These are phyloP conservation scores for Microcebus ravelobensis DNA, from an alignment of 2,113 vertebrate species.

Conservation along the genomic window DNA sequence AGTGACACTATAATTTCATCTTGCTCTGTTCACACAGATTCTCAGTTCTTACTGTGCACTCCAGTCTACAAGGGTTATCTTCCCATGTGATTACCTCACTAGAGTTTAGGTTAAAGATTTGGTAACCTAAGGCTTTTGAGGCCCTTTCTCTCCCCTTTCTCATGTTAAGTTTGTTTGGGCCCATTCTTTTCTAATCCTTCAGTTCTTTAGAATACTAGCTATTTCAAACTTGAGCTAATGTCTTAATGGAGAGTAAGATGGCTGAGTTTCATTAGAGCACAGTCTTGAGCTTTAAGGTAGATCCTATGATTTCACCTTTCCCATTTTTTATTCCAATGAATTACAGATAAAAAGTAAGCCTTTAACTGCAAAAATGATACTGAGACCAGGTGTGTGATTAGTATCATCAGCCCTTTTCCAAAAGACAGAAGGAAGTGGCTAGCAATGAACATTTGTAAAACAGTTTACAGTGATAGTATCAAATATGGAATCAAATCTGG, in stretches of 20 bases:
- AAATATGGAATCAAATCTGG: neutral
- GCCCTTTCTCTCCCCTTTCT: neutral
- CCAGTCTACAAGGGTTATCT: neutral
- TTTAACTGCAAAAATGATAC: neutral
- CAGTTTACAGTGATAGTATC: neutral
- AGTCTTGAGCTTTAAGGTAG: neutral
- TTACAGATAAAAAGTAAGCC: neutral
- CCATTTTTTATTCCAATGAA: neutral
- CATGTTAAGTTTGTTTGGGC: neutral
- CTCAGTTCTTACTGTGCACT: neutral
- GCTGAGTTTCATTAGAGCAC: neutral
- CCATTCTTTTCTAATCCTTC: neutral
- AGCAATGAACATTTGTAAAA: neutral
- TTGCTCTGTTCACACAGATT: neutral
- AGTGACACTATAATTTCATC: neutral
- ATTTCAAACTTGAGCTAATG: neutral
- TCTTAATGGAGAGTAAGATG: neutral
- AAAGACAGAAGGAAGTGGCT: neutral
- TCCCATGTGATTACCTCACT: neutral
- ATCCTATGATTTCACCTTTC: neutral
- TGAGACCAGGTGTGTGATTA: neutral
- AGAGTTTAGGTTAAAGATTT: neutral
- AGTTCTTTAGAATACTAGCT: neutral
- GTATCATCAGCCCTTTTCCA: neutral
- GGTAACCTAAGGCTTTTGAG: neutral